Conservation (phyloP, 2,113 vertebrate genomes). For the Platysteira castanea region DNA sequence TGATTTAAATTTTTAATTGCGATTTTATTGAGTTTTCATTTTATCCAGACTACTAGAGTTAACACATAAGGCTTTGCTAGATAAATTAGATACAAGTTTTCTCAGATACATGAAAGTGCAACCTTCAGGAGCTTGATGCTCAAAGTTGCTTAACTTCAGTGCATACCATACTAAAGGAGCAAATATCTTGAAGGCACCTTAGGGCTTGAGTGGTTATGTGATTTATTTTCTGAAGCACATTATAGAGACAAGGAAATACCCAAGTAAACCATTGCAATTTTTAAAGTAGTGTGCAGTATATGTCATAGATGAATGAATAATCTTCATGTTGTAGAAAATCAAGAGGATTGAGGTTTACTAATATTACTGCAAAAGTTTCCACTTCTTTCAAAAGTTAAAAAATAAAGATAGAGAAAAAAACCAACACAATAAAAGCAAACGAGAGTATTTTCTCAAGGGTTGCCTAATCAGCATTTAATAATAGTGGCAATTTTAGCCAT, state of each 20-base stretch:
- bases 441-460: background rate
- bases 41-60: background rate
- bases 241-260: background rate
- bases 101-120: background rate
- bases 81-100: background rate
- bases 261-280: background rate
- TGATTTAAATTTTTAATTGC: background rate
- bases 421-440: background rate
- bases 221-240: background rate
- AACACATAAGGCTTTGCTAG: background rate
- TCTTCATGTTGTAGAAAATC: background rate
- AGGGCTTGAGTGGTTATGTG: background rate
- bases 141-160: background rate
- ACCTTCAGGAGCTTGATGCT: background rate
- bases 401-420: accelerated
- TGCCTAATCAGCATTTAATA: background rate
- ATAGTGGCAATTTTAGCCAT: background rate
- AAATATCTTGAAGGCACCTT: background rate
- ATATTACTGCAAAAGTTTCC: background rate
- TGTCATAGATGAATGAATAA: background rate
- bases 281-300: background rate
- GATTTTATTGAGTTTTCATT: background rate
- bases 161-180: background rate
- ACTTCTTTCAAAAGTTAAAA: background rate
- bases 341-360: background rate